Percentiles rank a stretch among this genome's conserved stretches.
These are phyloP conservation scores for Mustelus asterias DNA, from an alignment of 2,113 vertebrate species.

Conservation along the genomic window DNA sequence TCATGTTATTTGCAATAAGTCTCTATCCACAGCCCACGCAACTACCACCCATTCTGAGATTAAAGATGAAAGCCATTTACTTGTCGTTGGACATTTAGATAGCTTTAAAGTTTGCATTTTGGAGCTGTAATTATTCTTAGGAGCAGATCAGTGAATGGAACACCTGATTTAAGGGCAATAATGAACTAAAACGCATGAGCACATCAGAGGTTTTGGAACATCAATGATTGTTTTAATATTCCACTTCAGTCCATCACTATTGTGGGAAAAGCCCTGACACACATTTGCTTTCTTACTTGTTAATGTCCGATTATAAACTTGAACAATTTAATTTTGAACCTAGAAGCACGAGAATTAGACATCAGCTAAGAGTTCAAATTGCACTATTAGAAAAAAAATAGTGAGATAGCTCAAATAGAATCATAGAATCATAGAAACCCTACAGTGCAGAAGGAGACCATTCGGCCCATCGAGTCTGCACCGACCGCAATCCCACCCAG, in stretches of 20 bases:
- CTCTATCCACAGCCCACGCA: neutral
- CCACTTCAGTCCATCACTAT: neutral
- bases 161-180: neutral
- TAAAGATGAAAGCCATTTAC: neutral
- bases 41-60: neutral
- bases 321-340: neutral
- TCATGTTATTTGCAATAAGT: neutral
- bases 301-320: neutral
- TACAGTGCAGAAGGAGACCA: too few species aligned
- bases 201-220: neutral
- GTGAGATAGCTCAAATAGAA: neutral
- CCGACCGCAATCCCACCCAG: too few species aligned
- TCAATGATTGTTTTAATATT: constrained; percentile 6
- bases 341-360: neutral
- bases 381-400: neutral
- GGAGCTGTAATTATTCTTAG: neutral
- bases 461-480: too few species aligned
- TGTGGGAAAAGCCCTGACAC: neutral
- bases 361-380: neutral
- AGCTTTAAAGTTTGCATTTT: neutral
- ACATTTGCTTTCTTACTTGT: neutral
- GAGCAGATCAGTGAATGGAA: neutral
- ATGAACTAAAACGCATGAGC: neutral
- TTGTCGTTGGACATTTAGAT: neutral
- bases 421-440: too few species aligned